Percentiles rank a stretch among this genome's conserved stretches.
phyloP scores from a whole-genome alignment of 2,888 invertebrate species.

The Colletes collaris region DNA sequence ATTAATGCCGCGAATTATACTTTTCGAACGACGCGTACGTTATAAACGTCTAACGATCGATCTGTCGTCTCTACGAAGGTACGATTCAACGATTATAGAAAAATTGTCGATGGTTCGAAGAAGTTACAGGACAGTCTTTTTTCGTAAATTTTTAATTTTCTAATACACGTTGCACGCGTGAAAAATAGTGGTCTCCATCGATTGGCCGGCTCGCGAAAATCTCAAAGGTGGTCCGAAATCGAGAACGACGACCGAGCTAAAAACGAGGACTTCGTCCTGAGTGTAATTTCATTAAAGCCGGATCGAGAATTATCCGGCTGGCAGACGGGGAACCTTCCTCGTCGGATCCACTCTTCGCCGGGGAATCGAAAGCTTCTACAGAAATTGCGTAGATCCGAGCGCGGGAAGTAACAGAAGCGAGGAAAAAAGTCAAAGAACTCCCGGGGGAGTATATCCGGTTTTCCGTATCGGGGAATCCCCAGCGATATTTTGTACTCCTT shows the following conservation, averaged over 20 bases:
- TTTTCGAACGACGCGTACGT: not conserved
- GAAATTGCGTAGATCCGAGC: conserved; percentile 17
- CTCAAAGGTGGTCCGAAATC: not conserved
- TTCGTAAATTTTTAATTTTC: too few species aligned
- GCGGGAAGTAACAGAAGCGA: not conserved
- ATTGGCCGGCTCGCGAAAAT: not conserved
- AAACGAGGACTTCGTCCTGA: not conserved
- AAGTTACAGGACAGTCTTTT: too few species aligned
- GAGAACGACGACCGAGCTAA: not conserved
- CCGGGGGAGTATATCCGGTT: not conserved
- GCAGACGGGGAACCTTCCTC: not conserved
- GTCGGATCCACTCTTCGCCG: not conserved
- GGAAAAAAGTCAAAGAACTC: not conserved
- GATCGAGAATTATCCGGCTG: conserved; percentile 4
- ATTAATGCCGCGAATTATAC: not conserved
- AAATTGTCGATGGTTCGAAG: too few species aligned
- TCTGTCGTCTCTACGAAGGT: too few species aligned
- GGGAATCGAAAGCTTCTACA: conserved; percentile 19
- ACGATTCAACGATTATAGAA: too few species aligned
- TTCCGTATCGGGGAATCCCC: not conserved
- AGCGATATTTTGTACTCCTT: not conserved
- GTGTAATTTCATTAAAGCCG: conserved; percentile 21
- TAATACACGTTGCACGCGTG: too few species aligned
- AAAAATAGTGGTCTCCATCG: too few species aligned
- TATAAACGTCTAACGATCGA: too few species aligned